A percentile compares a stretch with the other conserved stretches of the same genome.
phyloP scores from a whole-genome alignment of 2,113 vertebrate species.

The Zosterops pallidus region DNA sequence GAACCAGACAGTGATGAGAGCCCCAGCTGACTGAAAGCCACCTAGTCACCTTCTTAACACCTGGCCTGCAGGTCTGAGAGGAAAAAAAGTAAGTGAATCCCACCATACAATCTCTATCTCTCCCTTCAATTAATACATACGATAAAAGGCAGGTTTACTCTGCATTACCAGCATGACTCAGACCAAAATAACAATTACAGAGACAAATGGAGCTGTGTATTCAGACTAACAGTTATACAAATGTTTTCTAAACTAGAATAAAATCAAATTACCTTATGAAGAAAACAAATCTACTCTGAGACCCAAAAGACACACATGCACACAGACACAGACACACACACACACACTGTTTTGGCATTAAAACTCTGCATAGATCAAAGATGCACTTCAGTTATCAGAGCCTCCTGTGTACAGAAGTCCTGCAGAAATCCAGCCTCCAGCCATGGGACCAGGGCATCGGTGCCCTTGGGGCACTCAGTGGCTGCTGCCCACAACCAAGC shows the following conservation, averaged over 20 bases:
- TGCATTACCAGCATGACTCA: not conserved
- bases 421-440: slow-evolving; percentile 23
- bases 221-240: not conserved
- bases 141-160: slow-evolving; percentile 12
- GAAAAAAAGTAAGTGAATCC: not conserved
- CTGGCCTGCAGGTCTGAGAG: not conserved
- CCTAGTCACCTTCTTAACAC: not conserved
- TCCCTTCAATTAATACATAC: not conserved
- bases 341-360: slow-evolving; percentile 42
- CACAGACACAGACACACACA: not conserved
- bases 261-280: not conserved
- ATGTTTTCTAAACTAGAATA: not conserved
- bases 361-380: slow-evolving; percentile 72
- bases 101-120: not conserved
- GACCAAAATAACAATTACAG: not conserved
- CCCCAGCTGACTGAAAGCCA: not conserved
- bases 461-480: not conserved
- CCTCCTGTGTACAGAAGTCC: not conserved
- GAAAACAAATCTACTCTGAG: not conserved
- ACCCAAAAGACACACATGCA: not conserved
- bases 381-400: slow-evolving; percentile 29
- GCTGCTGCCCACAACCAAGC: not conserved
- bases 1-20: not conserved
- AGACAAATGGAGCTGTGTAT: not conserved
- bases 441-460: not conserved